A percentile compares a stretch with the other conserved stretches of the same genome.
phyloP scores from a whole-genome alignment of 2,113 vertebrate genomes.

The Urocynchramus pylzowi region DNA sequence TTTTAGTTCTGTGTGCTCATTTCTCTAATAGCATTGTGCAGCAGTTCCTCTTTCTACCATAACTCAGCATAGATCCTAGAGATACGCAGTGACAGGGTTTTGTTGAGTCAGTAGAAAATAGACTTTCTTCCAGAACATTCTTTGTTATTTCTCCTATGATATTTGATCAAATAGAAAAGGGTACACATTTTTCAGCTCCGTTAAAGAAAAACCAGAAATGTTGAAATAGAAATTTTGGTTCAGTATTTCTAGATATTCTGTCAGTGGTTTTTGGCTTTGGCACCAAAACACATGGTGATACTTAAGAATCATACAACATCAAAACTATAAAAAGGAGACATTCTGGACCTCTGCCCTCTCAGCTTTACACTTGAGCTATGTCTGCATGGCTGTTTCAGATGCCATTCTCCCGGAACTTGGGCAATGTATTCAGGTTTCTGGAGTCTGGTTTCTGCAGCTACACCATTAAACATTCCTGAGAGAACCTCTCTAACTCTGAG shows the following conservation, averaged over 20 bases:
- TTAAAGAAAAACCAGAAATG: not conserved
- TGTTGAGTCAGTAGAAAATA: not conserved
- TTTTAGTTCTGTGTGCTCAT: not conserved
- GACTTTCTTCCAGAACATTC: not conserved
- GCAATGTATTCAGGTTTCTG: not conserved
- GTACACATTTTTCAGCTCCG: not conserved
- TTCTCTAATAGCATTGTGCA: not conserved
- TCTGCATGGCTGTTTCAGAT: not conserved
- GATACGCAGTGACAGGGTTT: rapidly evolving
- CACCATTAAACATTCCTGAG: not conserved
- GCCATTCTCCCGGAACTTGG: not conserved
- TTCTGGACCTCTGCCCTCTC: not conserved
- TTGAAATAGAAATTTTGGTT: not conserved
- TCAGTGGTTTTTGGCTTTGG: not conserved
- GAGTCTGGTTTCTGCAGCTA: not conserved
- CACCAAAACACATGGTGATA: not conserved
- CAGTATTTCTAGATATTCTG: not conserved
- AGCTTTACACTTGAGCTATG: not conserved
- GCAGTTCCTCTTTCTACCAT: not conserved
- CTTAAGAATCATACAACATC: not conserved
- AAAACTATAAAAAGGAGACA: not conserved
- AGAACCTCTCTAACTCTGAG: not conserved
- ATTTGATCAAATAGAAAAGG: not conserved
- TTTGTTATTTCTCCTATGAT: not conserved
- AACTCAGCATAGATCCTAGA: not conserved